Conservation (phyloP, 2,888 invertebrate species). For the Acronicta aceris region DNA sequence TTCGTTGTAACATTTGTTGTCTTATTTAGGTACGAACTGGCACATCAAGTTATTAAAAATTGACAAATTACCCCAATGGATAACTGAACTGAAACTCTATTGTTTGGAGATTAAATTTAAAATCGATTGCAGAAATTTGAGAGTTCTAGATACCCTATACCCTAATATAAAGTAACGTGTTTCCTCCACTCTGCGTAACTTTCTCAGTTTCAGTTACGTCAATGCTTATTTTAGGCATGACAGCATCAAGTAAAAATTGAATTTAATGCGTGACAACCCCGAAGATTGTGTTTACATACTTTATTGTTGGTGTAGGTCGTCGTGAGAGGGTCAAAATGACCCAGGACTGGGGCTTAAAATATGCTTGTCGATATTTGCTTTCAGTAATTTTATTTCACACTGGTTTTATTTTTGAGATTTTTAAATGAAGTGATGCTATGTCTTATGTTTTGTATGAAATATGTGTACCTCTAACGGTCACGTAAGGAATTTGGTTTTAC, state of each 20-base stretch:
- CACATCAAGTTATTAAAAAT: too few species aligned
- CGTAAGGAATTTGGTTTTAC: too few species aligned
- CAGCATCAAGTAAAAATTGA: conserved; percentile 19
- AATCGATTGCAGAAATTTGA: too few species aligned
- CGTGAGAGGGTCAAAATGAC: conserved; percentile 14
- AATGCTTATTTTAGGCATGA: conserved; percentile 20
- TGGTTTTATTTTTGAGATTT: not conserved
- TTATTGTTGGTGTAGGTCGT: conserved; percentile 42
- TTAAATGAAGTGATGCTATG: not conserved
- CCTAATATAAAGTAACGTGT: too few species aligned
- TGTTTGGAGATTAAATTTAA: too few species aligned
- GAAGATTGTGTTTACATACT: conserved; percentile 15
- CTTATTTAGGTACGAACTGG: too few species aligned
- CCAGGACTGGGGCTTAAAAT: conserved; percentile 14
- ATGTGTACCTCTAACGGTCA: too few species aligned
- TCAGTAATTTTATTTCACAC: not conserved
- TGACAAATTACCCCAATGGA: too few species aligned
- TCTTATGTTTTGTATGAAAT: too few species aligned
- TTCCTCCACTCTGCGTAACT: not conserved
- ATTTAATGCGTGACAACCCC: conserved; percentile 21
- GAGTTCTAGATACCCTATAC: too few species aligned
- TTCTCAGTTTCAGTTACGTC: conserved; percentile 19
- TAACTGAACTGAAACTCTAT: too few species aligned
- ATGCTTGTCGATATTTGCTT: conserved; percentile 9
- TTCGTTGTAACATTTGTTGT: too few species aligned